These are phyloP conservation scores for Chionoecetes opilio DNA, from an alignment of 1,140 invertebrate genomes.

Conservation along the genomic window DNA sequence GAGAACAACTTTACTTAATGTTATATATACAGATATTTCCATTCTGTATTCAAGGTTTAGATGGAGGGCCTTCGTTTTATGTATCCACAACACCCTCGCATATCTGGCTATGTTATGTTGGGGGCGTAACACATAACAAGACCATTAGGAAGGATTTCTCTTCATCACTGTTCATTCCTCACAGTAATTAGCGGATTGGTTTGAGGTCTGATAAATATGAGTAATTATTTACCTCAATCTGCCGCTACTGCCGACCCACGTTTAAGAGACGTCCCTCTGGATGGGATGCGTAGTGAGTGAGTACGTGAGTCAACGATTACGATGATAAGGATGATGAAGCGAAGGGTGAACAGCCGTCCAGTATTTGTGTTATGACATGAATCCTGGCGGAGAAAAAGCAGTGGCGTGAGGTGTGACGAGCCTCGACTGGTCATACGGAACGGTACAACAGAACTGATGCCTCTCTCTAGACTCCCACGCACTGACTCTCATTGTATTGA, in stretches of 20 bases:
- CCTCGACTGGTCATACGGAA: conserved; percentile 3
- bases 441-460: neutral
- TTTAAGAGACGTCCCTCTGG: neutral
- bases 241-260: neutral
- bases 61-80: neutral
- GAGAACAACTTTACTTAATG: too few relatives aligned
- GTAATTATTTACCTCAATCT: neutral
- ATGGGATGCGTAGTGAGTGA: neutral
- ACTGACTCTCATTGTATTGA: neutral
- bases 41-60: neutral
- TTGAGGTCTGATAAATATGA: neutral
- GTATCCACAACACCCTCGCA: neutral
- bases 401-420: neutral
- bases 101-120: too few relatives aligned
- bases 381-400: neutral
- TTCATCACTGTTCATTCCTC: neutral
- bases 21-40: too few relatives aligned
- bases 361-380: neutral
- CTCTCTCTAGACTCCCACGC: neutral
- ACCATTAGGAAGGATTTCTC: neutral
- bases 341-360: neutral
- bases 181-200: neutral
- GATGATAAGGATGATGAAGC: neutral
- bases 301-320: neutral
- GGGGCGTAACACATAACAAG: too few relatives aligned